Evolutionary conservation across 2,888 invertebrate species (phyloP), one percentile per base, ranked within the genome.

Genomic region (Dione juno): DNA sequence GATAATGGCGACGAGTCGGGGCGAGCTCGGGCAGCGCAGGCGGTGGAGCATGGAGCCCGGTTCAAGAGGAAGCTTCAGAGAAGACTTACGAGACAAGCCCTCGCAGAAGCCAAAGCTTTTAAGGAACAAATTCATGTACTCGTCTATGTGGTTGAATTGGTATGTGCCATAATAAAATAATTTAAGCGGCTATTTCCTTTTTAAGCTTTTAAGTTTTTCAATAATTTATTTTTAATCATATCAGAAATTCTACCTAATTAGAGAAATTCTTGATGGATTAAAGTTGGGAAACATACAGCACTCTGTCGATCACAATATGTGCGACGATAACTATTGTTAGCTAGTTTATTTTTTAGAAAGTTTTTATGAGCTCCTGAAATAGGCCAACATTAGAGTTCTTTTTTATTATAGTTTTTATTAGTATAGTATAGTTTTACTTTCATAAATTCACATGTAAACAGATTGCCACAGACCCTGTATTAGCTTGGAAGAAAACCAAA

Each of bases 61-160:
- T 95, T 97, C 76, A 95, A 97, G 8, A 94, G 96, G 77, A 97
- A 97, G 86, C 91, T 97, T 73, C 96, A 96, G 85, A 93, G 96
- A 1, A 92, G 97, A 64, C 91, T 97, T 69, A 97, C 97, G 3
- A 93, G 96, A 75, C 95, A 97, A 81, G 97, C 97, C 3, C 88
- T 97, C 48, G 95, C 95, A 0, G 97, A 97, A 83, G 97, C 97
- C 14, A 95, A 96, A 82, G 97, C 97, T 0, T 93, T 97, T 66
- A 96, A 96, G 84, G 96, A 97, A 74, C 97, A 97, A 84, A 96
- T 97, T 53, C 95, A 97, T 78, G 95, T 97, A 73, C 93, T 97
- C 35, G 94, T 95, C 57, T 97, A 97, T 83, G 95, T 97, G 11
- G 95, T 95, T 19, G 97, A 97, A 89, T 84, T 97, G 94, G 97